phyloP scores from a whole-genome alignment of 2,888 invertebrate species.

The Enchytraeus crypticus region DNA sequence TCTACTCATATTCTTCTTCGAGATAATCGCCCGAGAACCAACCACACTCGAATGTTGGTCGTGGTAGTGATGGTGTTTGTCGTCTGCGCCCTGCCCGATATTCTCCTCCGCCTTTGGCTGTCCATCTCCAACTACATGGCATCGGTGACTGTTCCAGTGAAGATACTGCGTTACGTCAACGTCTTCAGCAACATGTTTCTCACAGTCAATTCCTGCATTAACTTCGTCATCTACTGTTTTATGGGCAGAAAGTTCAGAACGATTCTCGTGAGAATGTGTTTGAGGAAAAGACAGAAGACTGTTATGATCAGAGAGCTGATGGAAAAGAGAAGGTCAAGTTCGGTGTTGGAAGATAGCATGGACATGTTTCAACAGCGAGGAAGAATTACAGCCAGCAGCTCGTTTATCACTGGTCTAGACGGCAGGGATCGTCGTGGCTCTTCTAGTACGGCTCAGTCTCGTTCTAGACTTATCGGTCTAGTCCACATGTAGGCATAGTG shows the following conservation, averaged over 20 bases:
- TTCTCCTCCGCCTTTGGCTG: conserved; percentile 22
- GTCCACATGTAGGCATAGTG: too few relatives aligned
- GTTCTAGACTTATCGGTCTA: too few relatives aligned
- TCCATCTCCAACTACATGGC: conserved; percentile 10
- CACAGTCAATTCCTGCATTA: conserved; percentile 26
- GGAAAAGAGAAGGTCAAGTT: not conserved
- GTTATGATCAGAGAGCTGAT: not conserved
- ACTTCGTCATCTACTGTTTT: conserved; percentile 29
- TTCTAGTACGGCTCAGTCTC: too few relatives aligned
- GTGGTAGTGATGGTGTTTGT: conserved; percentile 24
- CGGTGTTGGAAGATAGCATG: too few relatives aligned
- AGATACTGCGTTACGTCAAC: conserved; percentile 19
- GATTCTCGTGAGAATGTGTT: conserved; percentile 20
- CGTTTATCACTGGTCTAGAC: too few relatives aligned
- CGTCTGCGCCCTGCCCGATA: conserved; percentile 24
- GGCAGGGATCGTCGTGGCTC: too few relatives aligned
- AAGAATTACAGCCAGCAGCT: too few relatives aligned
- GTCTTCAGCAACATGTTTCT: conserved; percentile 23
- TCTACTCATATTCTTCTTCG: not conserved
- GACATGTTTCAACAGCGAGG: not conserved
- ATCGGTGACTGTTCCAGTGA: conserved; percentile 4
- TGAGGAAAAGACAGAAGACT: not conserved
- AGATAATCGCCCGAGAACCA: not conserved
- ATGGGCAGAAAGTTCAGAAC: conserved; percentile 23
- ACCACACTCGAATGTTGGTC: conserved; percentile 21